A percentile compares a stretch with the other conserved stretches of the same genome.
phyloP scores from a whole-genome alignment of 1,140 invertebrate species.

The Lordiphosa stackelbergi region DNA sequence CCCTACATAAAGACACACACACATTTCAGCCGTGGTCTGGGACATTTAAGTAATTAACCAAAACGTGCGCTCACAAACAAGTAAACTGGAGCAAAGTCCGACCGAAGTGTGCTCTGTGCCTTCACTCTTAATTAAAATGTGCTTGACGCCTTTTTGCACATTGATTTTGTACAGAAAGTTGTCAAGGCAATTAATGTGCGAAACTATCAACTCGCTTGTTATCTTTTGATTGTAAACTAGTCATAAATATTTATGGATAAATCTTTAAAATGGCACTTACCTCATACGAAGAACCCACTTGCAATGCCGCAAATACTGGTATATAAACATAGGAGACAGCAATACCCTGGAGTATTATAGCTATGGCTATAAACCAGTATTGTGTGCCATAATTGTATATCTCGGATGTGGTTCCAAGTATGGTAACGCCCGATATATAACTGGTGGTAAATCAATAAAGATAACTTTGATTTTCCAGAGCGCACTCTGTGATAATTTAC shows the following conservation, averaged over 20 bases:
- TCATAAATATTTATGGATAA: slow-evolving; percentile 23
- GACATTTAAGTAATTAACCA: slow-evolving; percentile 49
- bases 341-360: slow-evolving; percentile 82
- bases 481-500: slow-evolving; percentile 76
- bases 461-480: slow-evolving; percentile 22
- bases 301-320: slow-evolving; percentile 88
- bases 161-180: slow-evolving; percentile 9
- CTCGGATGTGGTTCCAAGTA: slow-evolving; percentile 91
- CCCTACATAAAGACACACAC: neutral
- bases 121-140: slow-evolving; percentile 31
- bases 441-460: slow-evolving; percentile 77
- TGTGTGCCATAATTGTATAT: slow-evolving; percentile 91
- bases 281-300: slow-evolving; percentile 90
- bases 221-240: slow-evolving; percentile 10
- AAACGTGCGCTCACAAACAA: slow-evolving; percentile 14
- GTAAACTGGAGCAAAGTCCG: slow-evolving; percentile 54
- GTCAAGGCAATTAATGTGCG: slow-evolving; percentile 2
- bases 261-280: slow-evolving; percentile 77
- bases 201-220: neutral
- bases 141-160: slow-evolving; percentile 14
- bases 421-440: slow-evolving; percentile 92
- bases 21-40: slow-evolving; percentile 43
- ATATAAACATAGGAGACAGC: slow-evolving; percentile 86
- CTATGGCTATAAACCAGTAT: slow-evolving; percentile 86
- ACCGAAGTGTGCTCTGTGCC: slow-evolving; percentile 11